Percentiles rank a stretch among this genome's conserved stretches.
Conservation (phyloP, 2,797 vertebrate genomes). For the Malacoraja senta region DNA sequence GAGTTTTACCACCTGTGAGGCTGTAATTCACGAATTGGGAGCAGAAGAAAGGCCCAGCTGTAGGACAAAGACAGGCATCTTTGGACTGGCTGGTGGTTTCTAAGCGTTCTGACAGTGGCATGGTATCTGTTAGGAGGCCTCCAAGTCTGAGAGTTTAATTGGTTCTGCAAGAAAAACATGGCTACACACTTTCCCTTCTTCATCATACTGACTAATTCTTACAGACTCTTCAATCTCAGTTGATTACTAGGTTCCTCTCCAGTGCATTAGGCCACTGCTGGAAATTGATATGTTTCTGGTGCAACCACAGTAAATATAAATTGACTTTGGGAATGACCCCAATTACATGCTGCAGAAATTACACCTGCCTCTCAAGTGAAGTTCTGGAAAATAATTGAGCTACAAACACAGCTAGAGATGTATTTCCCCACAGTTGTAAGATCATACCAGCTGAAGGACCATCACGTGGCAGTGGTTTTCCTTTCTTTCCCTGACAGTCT, state of each 20-base stretch:
- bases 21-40: neutral
- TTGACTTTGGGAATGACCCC: neutral
- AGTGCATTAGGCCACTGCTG: too few species aligned
- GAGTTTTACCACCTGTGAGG: neutral
- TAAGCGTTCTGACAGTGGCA: neutral
- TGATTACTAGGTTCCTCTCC: neutral
- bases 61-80: neutral
- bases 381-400: neutral
- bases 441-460: constrained; percentile 16
- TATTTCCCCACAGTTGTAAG: neutral
- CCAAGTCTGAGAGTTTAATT: neutral
- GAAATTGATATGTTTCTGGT: neutral
- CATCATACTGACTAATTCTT: neutral
- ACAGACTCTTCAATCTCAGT: neutral
- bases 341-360: neutral
- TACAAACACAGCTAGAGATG: neutral
- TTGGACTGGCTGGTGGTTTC: neutral
- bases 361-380: neutral
- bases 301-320: neutral
- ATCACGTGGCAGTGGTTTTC: neutral
- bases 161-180: neutral
- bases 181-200: neutral
- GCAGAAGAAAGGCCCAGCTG: neutral
- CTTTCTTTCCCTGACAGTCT: constrained; percentile 13
- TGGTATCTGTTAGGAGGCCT: neutral